Percentiles rank a stretch among this genome's conserved stretches.
Evolutionary conservation across 2,888 invertebrate genomes (phyloP).

Genomic region (Cheilosia vulpina): DNA sequence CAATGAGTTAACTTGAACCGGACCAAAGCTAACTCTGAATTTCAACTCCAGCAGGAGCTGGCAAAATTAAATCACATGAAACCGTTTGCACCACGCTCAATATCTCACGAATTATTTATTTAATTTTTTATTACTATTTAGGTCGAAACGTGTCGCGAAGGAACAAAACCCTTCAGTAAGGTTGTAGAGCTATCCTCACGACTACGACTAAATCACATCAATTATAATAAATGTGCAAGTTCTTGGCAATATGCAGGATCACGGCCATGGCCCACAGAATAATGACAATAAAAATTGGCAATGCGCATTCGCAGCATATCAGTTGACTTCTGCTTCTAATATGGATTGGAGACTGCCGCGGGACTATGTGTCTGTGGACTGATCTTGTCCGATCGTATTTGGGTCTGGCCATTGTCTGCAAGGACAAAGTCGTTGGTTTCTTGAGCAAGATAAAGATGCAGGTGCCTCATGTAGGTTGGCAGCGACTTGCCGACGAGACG

Average conservation of each 20-base stretch:
- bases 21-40: too few relatives aligned
- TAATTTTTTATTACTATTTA: conserved; percentile 21
- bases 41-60: too few relatives aligned
- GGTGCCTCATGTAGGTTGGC: conserved; percentile 71
- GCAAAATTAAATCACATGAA: too few relatives aligned
- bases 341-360: conserved; percentile 40
- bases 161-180: conserved; percentile 21
- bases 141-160: conserved; percentile 43
- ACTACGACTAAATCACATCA: conserved; percentile 49
- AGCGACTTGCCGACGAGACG: conserved; percentile 56
- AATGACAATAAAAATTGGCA: conserved; percentile 67
- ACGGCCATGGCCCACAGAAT: conserved; percentile 46
- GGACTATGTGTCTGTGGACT: conserved; percentile 33
- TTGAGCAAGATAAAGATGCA: conserved; percentile 68
- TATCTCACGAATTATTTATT: too few relatives aligned
- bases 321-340: conserved; percentile 64
- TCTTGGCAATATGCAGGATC: conserved; percentile 28
- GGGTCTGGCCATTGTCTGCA: conserved; percentile 69
- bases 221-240: conserved; percentile 6
- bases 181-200: conserved; percentile 31
- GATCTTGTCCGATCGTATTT: conserved; percentile 68
- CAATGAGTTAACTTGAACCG: too few relatives aligned
- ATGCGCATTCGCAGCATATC: conserved; percentile 42
- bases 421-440: conserved; percentile 68
- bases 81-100: too few relatives aligned